Conservation (phyloP, 1,140 invertebrate species). For the Pseudomyrmex pallidus region DNA sequence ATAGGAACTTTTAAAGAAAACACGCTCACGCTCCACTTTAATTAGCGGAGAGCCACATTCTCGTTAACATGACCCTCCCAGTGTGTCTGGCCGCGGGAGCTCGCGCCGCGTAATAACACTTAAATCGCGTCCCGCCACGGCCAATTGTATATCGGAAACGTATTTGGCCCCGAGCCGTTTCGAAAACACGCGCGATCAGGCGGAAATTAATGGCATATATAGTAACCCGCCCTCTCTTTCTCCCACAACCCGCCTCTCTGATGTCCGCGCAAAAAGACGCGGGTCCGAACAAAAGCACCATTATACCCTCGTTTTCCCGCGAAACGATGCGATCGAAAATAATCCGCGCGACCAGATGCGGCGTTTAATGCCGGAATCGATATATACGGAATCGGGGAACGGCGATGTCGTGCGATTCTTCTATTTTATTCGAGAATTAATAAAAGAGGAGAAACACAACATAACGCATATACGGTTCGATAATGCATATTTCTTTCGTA, state of each 20-base stretch:
- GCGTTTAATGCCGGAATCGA: not conserved
- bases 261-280: not conserved
- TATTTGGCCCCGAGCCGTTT: constrained; percentile 44
- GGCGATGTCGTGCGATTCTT: not conserved
- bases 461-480: not conserved
- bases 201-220: constrained; percentile 36
- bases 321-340: not conserved
- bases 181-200: constrained; percentile 19
- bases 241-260: too few relatives aligned
- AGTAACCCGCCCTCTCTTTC: not conserved
- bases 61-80: not conserved
- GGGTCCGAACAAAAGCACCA: not conserved
- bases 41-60: not conserved
- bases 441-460: not conserved
- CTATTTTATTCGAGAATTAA: not conserved
- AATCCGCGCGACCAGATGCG: not conserved
- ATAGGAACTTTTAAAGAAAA: constrained; percentile 8
- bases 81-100: not conserved
- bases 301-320: not conserved
- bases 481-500: not conserved
- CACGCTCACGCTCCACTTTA: not conserved
- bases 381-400: not conserved
- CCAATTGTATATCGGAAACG: constrained; percentile 41
- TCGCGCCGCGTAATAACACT: constrained; percentile 3
- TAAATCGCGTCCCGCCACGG: not conserved